Evolutionary conservation across 2,888 invertebrate species (phyloP).

Genomic region (Boloria euphrosyne): DNA sequence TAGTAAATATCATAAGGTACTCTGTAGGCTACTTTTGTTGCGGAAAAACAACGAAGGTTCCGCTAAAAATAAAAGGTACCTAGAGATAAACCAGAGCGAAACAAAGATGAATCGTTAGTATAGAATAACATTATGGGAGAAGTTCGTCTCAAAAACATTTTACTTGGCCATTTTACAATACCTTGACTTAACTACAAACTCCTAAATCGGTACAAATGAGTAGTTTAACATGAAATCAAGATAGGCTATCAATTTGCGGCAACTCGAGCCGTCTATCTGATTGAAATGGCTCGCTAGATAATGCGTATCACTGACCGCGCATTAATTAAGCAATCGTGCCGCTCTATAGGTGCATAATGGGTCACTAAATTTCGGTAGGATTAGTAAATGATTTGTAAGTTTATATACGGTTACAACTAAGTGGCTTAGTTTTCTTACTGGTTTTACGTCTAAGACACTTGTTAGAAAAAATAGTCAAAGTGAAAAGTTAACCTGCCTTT

Average conservation of each 20-base stretch:
- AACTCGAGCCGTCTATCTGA: constrained; percentile 33
- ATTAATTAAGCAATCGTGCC: constrained; percentile 33
- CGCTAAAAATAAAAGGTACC: too few relatives aligned
- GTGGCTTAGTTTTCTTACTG: too few relatives aligned
- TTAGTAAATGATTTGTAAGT: constrained; percentile 9
- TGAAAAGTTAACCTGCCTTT: too few relatives aligned
- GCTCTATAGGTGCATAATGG: constrained; percentile 23
- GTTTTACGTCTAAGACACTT: too few relatives aligned
- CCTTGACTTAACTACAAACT: constrained; percentile 4
- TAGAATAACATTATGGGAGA: neutral
- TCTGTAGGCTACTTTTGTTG: too few relatives aligned
- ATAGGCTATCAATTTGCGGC: constrained; percentile 20
- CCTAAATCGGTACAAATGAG: constrained; percentile 10
- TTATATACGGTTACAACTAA: neutral
- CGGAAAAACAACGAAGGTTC: too few relatives aligned
- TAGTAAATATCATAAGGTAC: too few relatives aligned
- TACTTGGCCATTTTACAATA: neutral
- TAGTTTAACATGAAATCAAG: constrained; percentile 19
- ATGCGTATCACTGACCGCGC: constrained; percentile 31
- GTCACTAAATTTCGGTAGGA: constrained; percentile 12
- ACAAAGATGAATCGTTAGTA: neutral
- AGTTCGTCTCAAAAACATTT: too few relatives aligned
- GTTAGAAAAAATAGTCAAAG: too few relatives aligned
- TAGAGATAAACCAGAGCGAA: too few relatives aligned
- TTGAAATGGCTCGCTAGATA: constrained; percentile 36